These are phyloP conservation scores for Porites lobata DNA, from an alignment of 92 coral and sea anemone species.

Conservation along the genomic window DNA sequence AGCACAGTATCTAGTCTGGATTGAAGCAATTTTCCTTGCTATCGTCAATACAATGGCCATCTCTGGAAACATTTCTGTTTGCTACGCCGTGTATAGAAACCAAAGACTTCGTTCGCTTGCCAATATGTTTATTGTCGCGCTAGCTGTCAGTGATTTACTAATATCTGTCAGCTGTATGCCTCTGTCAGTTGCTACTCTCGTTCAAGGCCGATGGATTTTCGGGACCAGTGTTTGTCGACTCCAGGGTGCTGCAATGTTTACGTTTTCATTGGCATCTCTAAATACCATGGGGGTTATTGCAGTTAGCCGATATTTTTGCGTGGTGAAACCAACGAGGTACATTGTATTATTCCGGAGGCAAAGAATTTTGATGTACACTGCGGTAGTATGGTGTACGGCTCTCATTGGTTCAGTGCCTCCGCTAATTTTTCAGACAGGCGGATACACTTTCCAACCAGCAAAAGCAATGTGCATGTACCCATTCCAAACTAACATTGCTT, in stretches of 20 bases:
- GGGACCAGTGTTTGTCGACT: constrained; percentile 56
- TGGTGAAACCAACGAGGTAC: constrained; percentile 55
- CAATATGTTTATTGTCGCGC: constrained; percentile 69
- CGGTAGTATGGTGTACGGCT: constrained; percentile 47
- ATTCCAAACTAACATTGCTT: constrained; percentile 65
- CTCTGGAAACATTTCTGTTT: constrained; percentile 73
- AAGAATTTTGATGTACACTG: constrained; percentile 34
- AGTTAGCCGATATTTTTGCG: constrained; percentile 68
- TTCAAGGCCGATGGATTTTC: constrained; percentile 56
- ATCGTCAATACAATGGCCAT: constrained; percentile 47
- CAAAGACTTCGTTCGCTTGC: constrained; percentile 65
- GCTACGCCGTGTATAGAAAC: constrained; percentile 67
- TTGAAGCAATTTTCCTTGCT: constrained; percentile 50
- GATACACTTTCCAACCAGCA: constrained; percentile 75
- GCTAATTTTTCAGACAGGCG: constrained; percentile 34
- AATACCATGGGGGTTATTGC: constrained; percentile 79
- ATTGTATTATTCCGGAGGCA: constrained; percentile 43
- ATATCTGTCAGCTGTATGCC: constrained; percentile 80
- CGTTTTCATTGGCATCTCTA: constrained; percentile 61
- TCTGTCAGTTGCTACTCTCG: constrained; percentile 55
- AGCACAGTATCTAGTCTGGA: not conserved
- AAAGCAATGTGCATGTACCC: constrained; percentile 78
- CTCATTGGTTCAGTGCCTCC: constrained; percentile 74
- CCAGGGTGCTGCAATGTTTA: constrained; percentile 65
- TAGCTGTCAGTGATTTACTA: constrained; percentile 72